Conservation (phyloP, 2,113 vertebrate species). For the Atrichornis clamosus region DNA sequence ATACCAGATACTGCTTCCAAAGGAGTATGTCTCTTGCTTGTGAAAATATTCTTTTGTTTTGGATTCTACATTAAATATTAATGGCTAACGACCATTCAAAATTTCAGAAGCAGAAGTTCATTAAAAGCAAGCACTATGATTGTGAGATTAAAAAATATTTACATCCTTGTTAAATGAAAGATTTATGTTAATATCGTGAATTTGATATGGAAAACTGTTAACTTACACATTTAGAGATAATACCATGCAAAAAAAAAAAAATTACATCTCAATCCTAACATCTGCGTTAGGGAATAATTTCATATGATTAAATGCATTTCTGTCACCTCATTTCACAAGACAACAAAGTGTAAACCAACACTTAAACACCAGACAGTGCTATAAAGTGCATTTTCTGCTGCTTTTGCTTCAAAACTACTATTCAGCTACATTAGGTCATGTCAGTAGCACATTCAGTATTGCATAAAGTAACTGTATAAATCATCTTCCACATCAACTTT, state of each 20-base stretch:
- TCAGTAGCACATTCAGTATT: background rate
- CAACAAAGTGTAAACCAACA: slow-evolving; percentile 31
- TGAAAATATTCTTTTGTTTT: background rate
- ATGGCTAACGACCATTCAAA: background rate
- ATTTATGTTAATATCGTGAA: background rate
- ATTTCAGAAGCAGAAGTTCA: background rate
- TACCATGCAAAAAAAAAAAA: slow-evolving; percentile 51
- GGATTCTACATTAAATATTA: background rate
- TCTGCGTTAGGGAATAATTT: slow-evolving; percentile 30
- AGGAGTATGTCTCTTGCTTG: background rate
- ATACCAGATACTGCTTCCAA: background rate
- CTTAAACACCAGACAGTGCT: slow-evolving; percentile 15
- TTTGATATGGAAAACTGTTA: background rate
- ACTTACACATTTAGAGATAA: slow-evolving; percentile 28
- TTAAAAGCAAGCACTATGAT: background rate
- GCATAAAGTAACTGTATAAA: background rate
- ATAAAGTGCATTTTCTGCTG: slow-evolving; percentile 23
- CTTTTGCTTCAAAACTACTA: background rate
- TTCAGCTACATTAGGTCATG: background rate
- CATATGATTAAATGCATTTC: slow-evolving; percentile 45
- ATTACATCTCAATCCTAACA: slow-evolving; percentile 28
- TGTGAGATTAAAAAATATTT: background rate
- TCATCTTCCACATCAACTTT: background rate
- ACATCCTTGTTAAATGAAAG: background rate
- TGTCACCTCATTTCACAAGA: slow-evolving; percentile 59